Base-by-base conservation (phyloP, 2,113 vertebrate species). In the Malurus elegans region DNA sequence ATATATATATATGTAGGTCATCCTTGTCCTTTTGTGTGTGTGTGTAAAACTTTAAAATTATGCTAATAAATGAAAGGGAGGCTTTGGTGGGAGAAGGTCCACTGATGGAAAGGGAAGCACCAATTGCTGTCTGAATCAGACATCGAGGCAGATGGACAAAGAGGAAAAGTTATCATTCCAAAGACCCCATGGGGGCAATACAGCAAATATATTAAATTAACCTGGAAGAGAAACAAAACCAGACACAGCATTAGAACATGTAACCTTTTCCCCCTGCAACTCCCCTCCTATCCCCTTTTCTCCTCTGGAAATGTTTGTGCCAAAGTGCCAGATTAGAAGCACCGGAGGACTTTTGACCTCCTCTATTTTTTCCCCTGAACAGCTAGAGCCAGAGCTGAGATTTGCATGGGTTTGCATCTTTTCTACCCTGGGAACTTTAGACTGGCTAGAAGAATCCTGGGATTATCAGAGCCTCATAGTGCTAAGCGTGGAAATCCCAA, bases 171-270 rank as follows among this genome's bases (percentile, higher is more conserved):
- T 96, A 93, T 97, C 97, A 97, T 97, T 98, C 97, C 96, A 93
- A 97, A 96, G 96, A 98, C 98, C 98, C 98, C 98, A 98, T 98
- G 96, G 98, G 98, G 98, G 98, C 97, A 86, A 98, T 98, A 98
- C 97, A 98, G 96, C 95, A 98, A 98, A 98, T 96, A 97, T 92
- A 95, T 98, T 98, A 98, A 98, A 98, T 98, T 97, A 98, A 97
- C 98, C 98, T 98, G 95, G 25, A 94, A 96, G 58, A 9, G 86
- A 96, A 98, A 94, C 88, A 97, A 96, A 97, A 85, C 19, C 53
- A 93, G 79, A 74, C n/a, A 50, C 1, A 3, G 9, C 26, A 66
- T 94, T 65, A 93, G 70, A 66, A 74, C 16, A 84, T 6, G 47
- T 44, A 93, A 75, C 58, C 28, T 69, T 75, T 64, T 7, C 44